Evolutionary conservation across 2,888 invertebrate genomes (phyloP), one percentile per base, ranked within the genome.

Genomic region (Auanema freiburgensis): DNA sequence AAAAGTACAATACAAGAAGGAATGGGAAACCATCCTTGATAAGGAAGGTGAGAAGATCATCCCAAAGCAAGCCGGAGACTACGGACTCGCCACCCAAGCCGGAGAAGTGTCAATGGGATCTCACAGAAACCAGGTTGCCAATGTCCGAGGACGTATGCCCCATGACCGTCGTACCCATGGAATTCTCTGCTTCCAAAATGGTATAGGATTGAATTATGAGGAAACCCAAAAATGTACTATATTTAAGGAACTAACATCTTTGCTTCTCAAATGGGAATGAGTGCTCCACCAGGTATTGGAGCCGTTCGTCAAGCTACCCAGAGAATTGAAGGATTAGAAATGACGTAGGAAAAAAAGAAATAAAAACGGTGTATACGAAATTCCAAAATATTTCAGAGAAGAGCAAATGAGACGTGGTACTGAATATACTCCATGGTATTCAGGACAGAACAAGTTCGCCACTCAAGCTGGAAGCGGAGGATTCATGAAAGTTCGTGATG

Each of bases 391-490:
- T 50, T 70, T 66, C 63, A 81, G 80, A 46, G 83, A 83, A 65
- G 83, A 83, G 52, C 69, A 76, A 43, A 63, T 81, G 49, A 74
- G 83, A 43, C 76, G 78, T 52, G 79, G 81, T 55, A 79, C 79
- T 55, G 79, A 81, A 65, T 78, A 67, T 70, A 81, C 82, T 18
- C 83, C 83, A 24, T 83, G 83, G 83, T 81, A 79, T 66, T 80
- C 80, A 42, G 83, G 83, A 42, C 80, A 79, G 66, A 83, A 83
- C 77, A 83, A 83, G 67, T 83, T 83, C 68, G 83, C 81, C 63
- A 79, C 73, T 42, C 83, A 83, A 63, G 73, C 74, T 18, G 81
- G 81, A 57, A 76, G 73, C 56, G 83, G 83, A 59, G 83, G 83
- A n/a, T 83, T 80, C 76, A 59, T 78, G 55, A 83, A 83, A 67